These are phyloP conservation scores for Caenorhabditis sinica DNA, from an alignment of 2,888 invertebrate species.

Conservation along the genomic window DNA sequence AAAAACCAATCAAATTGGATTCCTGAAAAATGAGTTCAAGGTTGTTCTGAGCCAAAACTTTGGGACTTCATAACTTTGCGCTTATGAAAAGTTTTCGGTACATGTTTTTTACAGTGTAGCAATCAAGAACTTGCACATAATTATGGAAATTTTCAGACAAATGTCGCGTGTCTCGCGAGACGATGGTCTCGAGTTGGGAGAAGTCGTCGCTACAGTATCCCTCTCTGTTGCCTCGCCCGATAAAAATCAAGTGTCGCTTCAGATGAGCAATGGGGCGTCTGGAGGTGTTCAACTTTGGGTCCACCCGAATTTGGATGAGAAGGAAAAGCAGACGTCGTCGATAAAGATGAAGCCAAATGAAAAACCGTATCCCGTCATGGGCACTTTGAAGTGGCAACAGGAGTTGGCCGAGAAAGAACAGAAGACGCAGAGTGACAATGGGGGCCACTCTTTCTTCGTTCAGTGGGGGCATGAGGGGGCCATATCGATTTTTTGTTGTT, in stretches of 20 bases:
- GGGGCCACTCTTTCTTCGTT: too few species aligned
- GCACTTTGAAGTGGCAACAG: conserved; percentile 96
- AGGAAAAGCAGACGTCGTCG: conserved; percentile 88
- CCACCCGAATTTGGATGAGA: conserved; percentile 98
- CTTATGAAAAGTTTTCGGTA: too few species aligned
- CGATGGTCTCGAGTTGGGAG: conserved; percentile 95
- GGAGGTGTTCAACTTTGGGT: conserved; percentile 86
- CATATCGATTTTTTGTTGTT: too few species aligned
- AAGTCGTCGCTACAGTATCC: conserved; percentile 90
- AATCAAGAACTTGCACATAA: too few species aligned
- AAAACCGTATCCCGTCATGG: conserved; percentile 95
- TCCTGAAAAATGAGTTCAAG: too few species aligned
- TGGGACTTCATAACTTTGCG: too few species aligned
- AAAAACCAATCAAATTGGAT: too few species aligned
- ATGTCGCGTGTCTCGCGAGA: conserved; percentile 95
- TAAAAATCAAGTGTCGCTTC: conserved; percentile 91
- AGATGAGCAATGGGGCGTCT: conserved; percentile 89
- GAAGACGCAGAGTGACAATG: too few species aligned
- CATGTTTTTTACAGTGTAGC: too few species aligned
- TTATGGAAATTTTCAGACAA: too few species aligned
- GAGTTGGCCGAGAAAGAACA: conserved; percentile 91
- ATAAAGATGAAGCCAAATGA: conserved; percentile 92
- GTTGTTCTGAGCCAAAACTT: too few species aligned
- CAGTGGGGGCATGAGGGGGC: too few species aligned
- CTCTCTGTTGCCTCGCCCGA: conserved; percentile 93